Evolutionary conservation across 2,888 invertebrate species (phyloP).

Genomic region (Liodrosophila aerea): DNA sequence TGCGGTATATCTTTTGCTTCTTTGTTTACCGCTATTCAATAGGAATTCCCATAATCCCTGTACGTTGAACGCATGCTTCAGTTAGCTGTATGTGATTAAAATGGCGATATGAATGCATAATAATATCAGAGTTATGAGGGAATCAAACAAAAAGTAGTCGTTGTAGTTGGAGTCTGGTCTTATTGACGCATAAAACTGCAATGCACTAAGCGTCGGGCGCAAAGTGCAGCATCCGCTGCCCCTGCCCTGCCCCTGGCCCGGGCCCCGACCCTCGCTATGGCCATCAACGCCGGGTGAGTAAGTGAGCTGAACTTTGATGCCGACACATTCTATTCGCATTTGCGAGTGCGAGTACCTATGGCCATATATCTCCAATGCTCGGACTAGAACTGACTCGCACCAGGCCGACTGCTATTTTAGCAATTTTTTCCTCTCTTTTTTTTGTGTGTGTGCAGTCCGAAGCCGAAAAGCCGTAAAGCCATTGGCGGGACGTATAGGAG

Average conservation of each 20-base stretch:
- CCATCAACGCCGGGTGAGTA: constrained; percentile 75
- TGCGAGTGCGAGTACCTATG: constrained; percentile 74
- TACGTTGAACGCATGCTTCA: constrained; percentile 32
- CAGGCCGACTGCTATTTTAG: constrained; percentile 44
- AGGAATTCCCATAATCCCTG: constrained; percentile 52
- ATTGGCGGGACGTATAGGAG: constrained; percentile 12
- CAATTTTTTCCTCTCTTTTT: constrained; percentile 23
- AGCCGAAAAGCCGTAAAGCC: constrained; percentile 78
- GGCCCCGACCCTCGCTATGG: constrained; percentile 6
- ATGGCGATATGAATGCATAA: constrained; percentile 76
- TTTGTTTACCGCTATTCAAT: constrained; percentile 13
- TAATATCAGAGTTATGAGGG: constrained; percentile 69
- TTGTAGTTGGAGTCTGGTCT: constrained; percentile 7
- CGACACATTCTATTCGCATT: constrained; percentile 78
- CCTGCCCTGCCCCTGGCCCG: background rate
- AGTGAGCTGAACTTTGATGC: constrained; percentile 78
- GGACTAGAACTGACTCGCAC: constrained; percentile 55
- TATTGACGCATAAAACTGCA: constrained; percentile 59
- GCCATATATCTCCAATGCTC: constrained; percentile 67
- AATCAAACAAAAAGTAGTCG: constrained; percentile 9
- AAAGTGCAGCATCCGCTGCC: constrained; percentile 37
- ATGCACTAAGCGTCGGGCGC: constrained; percentile 55
- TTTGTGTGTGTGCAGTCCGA: constrained; percentile 43
- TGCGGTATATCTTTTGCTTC: background rate
- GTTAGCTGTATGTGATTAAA: constrained; percentile 69